phyloP scores from a whole-genome alignment of 37 sponge, comb jelly and placozoan species.

The Bolinopsis microptera region DNA sequence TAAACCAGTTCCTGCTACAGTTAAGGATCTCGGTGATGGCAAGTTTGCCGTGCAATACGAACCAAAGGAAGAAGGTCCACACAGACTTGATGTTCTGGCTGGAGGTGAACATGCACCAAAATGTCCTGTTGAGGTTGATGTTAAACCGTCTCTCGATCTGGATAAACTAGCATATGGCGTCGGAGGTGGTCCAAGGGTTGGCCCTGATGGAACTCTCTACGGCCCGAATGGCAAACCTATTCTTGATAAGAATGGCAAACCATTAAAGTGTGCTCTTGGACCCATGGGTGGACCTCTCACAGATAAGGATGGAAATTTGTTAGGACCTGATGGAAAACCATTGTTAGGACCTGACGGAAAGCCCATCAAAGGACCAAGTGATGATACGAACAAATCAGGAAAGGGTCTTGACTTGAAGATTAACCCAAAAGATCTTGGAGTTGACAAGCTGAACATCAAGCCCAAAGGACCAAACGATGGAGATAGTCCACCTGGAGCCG shows the following conservation, averaged over 20 bases:
- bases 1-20: constrained; percentile 55
- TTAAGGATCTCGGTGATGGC: constrained; percentile 60
- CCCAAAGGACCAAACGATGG: constrained; percentile 13
- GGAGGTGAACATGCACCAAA: constrained; percentile 58
- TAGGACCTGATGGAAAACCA: constrained; percentile 59
- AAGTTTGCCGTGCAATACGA: constrained; percentile 54
- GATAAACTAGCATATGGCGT: constrained; percentile 5
- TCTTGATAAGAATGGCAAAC: constrained; percentile 22
- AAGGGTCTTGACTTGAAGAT: constrained; percentile 62
- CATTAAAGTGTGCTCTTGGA: constrained; percentile 63
- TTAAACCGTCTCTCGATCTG: constrained; percentile 59
- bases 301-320: constrained; percentile 45
- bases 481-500: constrained; percentile 10
- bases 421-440: constrained; percentile 56
- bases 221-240: constrained; percentile 24
- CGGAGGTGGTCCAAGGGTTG: constrained; percentile 44
- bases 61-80: constrained; percentile 64
- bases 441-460: constrained; percentile 55
- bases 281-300: constrained; percentile 39
- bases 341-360: constrained; percentile 55
- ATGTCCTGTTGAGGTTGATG: constrained; percentile 58
- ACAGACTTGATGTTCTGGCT: constrained; percentile 55
- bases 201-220: constrained; percentile 43
- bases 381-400: background rate
- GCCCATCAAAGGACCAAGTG: constrained; percentile 32